Base-by-base conservation (phyloP, 2,888 invertebrate species). In the Catonia carolina region DNA sequence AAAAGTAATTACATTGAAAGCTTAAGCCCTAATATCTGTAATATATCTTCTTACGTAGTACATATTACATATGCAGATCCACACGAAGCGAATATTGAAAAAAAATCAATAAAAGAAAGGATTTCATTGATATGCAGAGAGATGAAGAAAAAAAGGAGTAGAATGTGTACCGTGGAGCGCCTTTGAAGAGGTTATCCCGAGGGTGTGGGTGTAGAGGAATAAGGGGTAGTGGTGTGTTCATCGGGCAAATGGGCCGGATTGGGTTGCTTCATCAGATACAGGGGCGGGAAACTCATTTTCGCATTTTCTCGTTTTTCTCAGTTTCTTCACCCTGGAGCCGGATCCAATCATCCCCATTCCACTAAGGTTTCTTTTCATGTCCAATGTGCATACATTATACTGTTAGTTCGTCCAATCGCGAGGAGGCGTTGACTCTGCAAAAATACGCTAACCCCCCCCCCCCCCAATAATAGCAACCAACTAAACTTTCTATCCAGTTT, bases 241-340 rank as follows among this genome's bases (percentile, higher is more conserved):
- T 27, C 27, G 27, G 27, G 27, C 27, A 27, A 27, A 27, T 27
- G 27, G 27, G 27, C 27, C 27, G 27, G 27, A 27, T 27, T 27
- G 27, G 27, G 27, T 27, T 45, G 53, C 53, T 35, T 53, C 45
- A 45, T 45, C 45, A 45, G 42, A 53, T 45, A 53, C 53, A 42
- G 31, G 45, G 35, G 57, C 56, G 55, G 61, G 58, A 63, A 63
- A 63, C 63, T 63, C 63, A 63, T 63, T 63, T 63, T 63, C 63
- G 60, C 63, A 61, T 63, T 63, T 63, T 61, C 56, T 53, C 57
- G 51, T 55, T 61, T 60, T 60, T 47, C 60, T 55, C 48, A 27
- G 27, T 27, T 27, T 27, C 27, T 27, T 27, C 27, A 27, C 27
- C 27, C 27, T 27, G 22, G 36, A 37, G 27, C 12, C 48, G 48